Percentiles rank a stretch among this genome's conserved stretches.
Conservation (phyloP, 2,113 vertebrate species). For the Cinclus mexicanus region DNA sequence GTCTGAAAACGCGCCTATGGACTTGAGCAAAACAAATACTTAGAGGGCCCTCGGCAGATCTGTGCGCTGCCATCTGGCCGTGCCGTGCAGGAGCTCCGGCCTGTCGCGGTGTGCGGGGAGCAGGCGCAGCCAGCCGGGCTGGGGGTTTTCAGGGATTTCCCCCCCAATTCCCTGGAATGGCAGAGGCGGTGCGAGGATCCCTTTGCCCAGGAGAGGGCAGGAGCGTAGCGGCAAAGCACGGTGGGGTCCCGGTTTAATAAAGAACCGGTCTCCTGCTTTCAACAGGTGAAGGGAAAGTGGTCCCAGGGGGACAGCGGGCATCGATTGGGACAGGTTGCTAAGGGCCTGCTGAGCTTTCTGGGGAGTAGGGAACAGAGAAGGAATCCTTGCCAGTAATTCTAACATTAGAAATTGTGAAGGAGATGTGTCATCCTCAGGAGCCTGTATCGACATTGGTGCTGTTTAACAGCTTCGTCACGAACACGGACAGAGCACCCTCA, state of each 20-base stretch:
- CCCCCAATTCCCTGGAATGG: rapidly evolving
- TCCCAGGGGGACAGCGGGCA: rapidly evolving
- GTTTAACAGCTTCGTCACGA: rapidly evolving
- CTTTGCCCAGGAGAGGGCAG: background rate
- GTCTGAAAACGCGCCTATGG: background rate
- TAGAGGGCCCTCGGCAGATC: background rate
- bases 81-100: background rate
- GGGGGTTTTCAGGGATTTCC: background rate
- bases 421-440: too few species aligned
- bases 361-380: too few species aligned
- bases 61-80: background rate
- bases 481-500: rapidly evolving
- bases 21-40: background rate
- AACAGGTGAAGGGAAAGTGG: rapidly evolving
- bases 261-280: rapidly evolving
- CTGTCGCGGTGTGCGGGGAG: background rate
- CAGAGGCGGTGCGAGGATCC: rapidly evolving
- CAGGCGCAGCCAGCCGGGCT: background rate
- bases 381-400: background rate
- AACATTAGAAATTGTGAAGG: background rate
- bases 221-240: background rate
- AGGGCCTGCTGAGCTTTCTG: background rate
- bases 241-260: rapidly evolving
- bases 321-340: rapidly evolving
- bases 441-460: rapidly evolving